Conservation (phyloP, 2,888 invertebrate species). For the Epistrophella euchroma region DNA sequence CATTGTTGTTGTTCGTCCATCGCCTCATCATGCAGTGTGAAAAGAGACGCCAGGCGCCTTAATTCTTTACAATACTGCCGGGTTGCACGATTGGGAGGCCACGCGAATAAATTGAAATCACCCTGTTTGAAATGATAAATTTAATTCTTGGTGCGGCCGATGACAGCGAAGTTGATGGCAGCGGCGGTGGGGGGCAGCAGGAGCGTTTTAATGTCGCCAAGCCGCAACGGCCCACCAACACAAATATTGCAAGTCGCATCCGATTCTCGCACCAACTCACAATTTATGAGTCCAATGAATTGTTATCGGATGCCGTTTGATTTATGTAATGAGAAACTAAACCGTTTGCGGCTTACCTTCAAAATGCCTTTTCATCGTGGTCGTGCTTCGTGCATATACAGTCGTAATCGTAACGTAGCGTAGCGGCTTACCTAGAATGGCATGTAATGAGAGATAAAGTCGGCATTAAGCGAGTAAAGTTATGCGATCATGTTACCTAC, state of each 20-base stretch:
- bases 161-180: background rate
- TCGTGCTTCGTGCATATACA: background rate
- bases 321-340: conserved; percentile 62
- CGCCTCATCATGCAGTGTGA: too few relatives aligned
- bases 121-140: conserved; percentile 53
- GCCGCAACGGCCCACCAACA: conserved; percentile 18
- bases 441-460: conserved; percentile 27
- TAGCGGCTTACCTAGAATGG: conserved; percentile 38
- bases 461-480: conserved; percentile 63
- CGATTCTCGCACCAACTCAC: conserved; percentile 19
- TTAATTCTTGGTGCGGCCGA: conserved; percentile 10
- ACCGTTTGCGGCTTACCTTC: conserved; percentile 60
- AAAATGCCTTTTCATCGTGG: conserved; percentile 1
- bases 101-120: conserved; percentile 60
- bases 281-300: conserved; percentile 53
- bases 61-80: conserved; percentile 46
- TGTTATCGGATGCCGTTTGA: conserved; percentile 52
- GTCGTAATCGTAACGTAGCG: background rate
- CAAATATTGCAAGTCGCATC: conserved; percentile 41
- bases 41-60: conserved; percentile 59
- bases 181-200: background rate
- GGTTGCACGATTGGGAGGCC: conserved; percentile 34
- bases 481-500: conserved; percentile 59
- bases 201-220: conserved; percentile 24
- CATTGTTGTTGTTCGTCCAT: conserved; percentile 46